Conservation (phyloP, 1,140 invertebrate genomes). For the Oedothorax gibbosus region DNA sequence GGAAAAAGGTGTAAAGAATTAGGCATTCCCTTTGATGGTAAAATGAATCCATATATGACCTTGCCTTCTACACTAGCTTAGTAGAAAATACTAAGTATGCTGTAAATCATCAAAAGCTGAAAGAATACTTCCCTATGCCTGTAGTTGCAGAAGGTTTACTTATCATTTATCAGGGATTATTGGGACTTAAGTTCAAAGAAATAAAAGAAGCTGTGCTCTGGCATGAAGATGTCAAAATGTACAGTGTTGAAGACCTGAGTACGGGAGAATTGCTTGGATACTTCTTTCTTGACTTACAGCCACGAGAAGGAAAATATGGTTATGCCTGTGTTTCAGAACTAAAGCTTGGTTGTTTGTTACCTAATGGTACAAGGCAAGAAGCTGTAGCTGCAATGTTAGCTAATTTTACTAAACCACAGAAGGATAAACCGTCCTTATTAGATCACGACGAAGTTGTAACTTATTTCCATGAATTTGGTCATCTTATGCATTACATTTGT, state of each 20-base stretch:
- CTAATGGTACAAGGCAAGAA: conserved; percentile 68
- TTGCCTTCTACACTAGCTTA: conserved; percentile 71
- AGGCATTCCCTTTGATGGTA: conserved; percentile 69
- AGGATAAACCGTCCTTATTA: conserved; percentile 71
- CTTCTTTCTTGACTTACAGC: conserved; percentile 73
- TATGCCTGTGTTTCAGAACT: conserved; percentile 70
- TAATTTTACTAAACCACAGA: conserved; percentile 73
- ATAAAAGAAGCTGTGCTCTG: conserved; percentile 69
- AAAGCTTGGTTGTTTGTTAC: conserved; percentile 68
- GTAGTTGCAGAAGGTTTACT: conserved; percentile 72
- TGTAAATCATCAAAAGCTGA: conserved; percentile 72
- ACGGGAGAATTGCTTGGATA: conserved; percentile 70
- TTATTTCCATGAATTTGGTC: conserved; percentile 60
- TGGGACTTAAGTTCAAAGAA: conserved; percentile 71
- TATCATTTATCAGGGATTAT: conserved; percentile 72
- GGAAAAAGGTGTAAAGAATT: conserved; percentile 71
- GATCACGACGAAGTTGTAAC: conserved; percentile 72
- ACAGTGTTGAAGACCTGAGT: conserved; percentile 69
- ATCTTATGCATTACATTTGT: conserved; percentile 54
- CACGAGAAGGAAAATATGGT: conserved; percentile 73
- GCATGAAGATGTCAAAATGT: conserved; percentile 72
- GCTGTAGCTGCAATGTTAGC: conserved; percentile 72
- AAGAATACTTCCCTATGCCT: conserved; percentile 73
- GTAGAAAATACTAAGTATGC: conserved; percentile 71
- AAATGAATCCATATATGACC: conserved; percentile 72